These are phyloP conservation scores for Agapetus fuscipes DNA, from an alignment of 2,888 invertebrate genomes.

Conservation along the genomic window DNA sequence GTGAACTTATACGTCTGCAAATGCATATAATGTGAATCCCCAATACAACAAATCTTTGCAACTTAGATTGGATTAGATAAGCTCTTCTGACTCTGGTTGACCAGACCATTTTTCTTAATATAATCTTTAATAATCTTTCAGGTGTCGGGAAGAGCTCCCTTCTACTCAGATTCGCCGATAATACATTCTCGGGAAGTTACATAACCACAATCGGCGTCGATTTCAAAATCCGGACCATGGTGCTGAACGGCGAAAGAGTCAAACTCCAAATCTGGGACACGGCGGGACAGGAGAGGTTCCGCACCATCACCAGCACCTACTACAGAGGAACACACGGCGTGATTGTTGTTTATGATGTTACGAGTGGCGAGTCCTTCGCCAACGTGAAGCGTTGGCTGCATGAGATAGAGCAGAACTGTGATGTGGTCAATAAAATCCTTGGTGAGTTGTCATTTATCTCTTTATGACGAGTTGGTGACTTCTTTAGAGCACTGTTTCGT, in stretches of 20 bases:
- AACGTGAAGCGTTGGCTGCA: conserved; percentile 99
- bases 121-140: no score
- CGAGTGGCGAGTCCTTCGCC: conserved; percentile 96
- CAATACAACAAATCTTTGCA: no score
- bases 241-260: conserved; percentile 80
- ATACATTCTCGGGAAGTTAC: conserved; percentile 94
- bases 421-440: conserved; percentile 95
- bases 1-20: no score
- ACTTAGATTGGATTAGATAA: no score
- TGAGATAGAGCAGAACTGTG: conserved; percentile 99
- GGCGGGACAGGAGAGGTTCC: conserved; percentile 92
- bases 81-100: no score
- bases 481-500: no score
- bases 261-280: conserved; percentile 98
- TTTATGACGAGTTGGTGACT: no score
- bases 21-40: no score
- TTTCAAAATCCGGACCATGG: conserved; percentile 97
- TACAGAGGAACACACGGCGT: conserved; percentile 99
- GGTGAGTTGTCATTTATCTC: conserved; percentile 63
- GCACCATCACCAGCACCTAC: conserved; percentile 98
- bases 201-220: conserved; percentile 99
- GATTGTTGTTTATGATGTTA: conserved; percentile 98
- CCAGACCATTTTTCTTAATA: no score
- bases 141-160: conserved; percentile 99
- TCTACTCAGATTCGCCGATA: conserved; percentile 93